These are phyloP conservation scores for Ferrisia virgata DNA, from an alignment of 2,888 invertebrate genomes.

Conservation along the genomic window DNA sequence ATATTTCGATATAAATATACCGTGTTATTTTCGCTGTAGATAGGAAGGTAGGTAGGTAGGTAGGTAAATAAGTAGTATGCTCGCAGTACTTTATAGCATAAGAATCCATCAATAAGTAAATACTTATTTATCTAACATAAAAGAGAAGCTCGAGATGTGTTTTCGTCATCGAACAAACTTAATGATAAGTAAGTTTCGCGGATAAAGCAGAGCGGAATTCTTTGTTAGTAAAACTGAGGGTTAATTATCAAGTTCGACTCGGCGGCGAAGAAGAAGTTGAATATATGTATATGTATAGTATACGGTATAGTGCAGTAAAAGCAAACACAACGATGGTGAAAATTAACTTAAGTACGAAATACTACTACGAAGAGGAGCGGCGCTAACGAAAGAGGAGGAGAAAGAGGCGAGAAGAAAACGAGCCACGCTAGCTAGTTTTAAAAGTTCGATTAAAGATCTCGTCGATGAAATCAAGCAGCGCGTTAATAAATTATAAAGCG, in stretches of 20 bases:
- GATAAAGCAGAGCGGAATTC: not conserved
- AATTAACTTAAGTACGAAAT: not conserved
- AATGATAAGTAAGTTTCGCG: not conserved
- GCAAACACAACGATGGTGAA: not conserved
- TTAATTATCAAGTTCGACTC: slow-evolving; percentile 7
- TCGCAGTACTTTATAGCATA: too few relatives aligned
- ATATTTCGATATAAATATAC: too few relatives aligned
- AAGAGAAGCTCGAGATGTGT: not conserved
- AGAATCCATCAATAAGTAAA: not conserved
- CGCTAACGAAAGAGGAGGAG: too few relatives aligned
- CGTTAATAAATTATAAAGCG: slow-evolving; percentile 15
- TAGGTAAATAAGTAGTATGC: too few relatives aligned
- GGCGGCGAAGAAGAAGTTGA: not conserved
- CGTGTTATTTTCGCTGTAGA: too few relatives aligned
- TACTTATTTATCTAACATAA: not conserved
- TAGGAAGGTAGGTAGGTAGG: too few relatives aligned
- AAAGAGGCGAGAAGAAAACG: too few relatives aligned
- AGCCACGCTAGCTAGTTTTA: not conserved
- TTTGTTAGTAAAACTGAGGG: not conserved
- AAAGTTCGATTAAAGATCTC: slow-evolving; percentile 14
- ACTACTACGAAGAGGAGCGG: not conserved
- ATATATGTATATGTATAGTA: too few relatives aligned
- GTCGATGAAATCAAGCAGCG: slow-evolving; percentile 7
- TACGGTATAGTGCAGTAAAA: not conserved
- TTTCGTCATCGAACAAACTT: not conserved